phyloP scores from a whole-genome alignment of 2,113 vertebrate species.

The Hydropotes inermis region DNA sequence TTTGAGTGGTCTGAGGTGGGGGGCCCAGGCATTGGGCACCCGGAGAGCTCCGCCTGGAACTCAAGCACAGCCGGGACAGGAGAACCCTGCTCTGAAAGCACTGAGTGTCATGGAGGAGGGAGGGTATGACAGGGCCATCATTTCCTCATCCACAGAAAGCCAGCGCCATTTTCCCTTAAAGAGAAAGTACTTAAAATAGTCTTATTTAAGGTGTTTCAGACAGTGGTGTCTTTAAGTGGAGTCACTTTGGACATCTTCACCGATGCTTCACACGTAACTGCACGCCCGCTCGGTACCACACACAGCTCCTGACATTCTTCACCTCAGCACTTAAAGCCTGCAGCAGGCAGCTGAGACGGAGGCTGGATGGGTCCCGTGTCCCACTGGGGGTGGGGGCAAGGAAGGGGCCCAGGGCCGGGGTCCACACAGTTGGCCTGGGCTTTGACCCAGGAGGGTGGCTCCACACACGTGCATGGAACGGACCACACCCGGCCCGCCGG shows the following conservation, averaged over 20 bases:
- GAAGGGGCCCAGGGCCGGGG: accelerated
- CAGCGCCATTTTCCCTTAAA: background rate
- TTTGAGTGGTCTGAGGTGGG: accelerated
- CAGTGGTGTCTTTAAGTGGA: background rate
- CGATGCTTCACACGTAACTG: accelerated
- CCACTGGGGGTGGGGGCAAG: accelerated
- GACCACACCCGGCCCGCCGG: accelerated
- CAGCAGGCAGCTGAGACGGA: background rate
- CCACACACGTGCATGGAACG: accelerated
- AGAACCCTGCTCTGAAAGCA: accelerated
- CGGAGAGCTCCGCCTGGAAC: accelerated
- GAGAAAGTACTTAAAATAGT: background rate
- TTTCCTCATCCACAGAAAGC: background rate
- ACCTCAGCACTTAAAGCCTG: too few species aligned
- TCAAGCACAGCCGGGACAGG: background rate
- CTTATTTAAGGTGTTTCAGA: background rate
- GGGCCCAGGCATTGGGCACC: accelerated
- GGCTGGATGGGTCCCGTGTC: accelerated
- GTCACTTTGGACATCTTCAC: background rate
- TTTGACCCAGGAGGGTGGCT: background rate
- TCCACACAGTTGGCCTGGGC: background rate
- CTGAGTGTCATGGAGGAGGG: accelerated
- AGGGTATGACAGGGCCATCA: accelerated
- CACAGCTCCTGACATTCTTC: too few species aligned
- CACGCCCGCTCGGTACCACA: accelerated